Base-by-base conservation (phyloP, 2,888 invertebrate genomes). In the Mimumesa dahlbomi region DNA sequence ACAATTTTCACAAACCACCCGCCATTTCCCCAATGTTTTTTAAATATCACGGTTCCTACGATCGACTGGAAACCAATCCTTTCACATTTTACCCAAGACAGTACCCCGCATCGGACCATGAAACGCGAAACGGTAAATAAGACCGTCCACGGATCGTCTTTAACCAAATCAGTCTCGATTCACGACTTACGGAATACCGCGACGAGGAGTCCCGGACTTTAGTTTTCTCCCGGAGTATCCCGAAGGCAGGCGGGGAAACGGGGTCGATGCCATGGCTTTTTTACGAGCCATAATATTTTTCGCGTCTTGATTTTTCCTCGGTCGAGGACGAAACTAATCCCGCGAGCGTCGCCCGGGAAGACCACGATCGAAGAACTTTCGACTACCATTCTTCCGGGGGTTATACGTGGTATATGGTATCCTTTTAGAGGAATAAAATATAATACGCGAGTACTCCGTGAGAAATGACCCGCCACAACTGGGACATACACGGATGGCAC, bases 211-310 rank as follows among this genome's bases (percentile, higher is more conserved):
- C n/a, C n/a, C n/a, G n/a, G n/a, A n/a, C n/a, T n/a, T 25, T 25
- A 25, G 25, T 25, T 5, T 25, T 25, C 25, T 7, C 25, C 7
- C 7, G 7, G 7, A 5, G 25, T 25, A 5, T 25, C 25, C 4
- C 25, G 25, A 25, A 25, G 25, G 58, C 19, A 13, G n/a, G 16
- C 0, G 11, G 13, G 1, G 38, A 9, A 45, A 42, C 22, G 34
- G 7, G 40, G 11, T 43, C 42, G 50, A 18, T 29, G 40, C 14
- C 53, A 40, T n/a, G 36, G 19, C 19, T 40, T 64, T 62, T n/a
- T 58, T 61, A 69, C 42, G 49, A 50, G 38, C 22, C 36, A 19
- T 25, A 25, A 40, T 56, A 52, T 61, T 38, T 45, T 19, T 29
- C 19, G 29, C 29, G 48, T 65, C 59, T 7, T 31, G 31, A 13